Base-by-base conservation (phyloP, 2,797 vertebrate genomes). In the Nothura maculosa region DNA sequence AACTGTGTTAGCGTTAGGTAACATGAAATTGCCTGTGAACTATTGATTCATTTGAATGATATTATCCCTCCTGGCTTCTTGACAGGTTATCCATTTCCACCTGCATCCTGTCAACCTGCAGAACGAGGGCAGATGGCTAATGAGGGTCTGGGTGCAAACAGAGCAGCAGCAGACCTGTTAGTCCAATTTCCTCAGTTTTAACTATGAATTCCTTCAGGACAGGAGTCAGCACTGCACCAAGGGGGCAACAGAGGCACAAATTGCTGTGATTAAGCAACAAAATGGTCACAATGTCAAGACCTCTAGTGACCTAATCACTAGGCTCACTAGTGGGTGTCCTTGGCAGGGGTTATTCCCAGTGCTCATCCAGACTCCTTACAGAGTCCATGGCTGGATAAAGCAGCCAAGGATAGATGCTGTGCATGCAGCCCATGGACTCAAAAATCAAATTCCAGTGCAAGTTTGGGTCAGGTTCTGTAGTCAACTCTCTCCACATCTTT, bases 21-120 rank as follows among this genome's bases (percentile, higher is more conserved):
- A 90, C 45, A 57, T 21, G 62, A 90, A 93, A 62, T 32, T 95
- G 91, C 94, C 93, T 83, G 92, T 52, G 90, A 95, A 68, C 80
- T 77, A 87, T 79, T 76, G 97, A 97, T 93, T 92, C 68, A 36
- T 94, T 63, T 92, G 92, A 92, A 94, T 89, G 93, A 85, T 97
- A 32, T 55, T 57, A 72, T 93, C 62, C 62, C 42, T 90, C 70
- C 87, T 69, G 55, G 92, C 77, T 94, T 30, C 77, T 86, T 87
- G 94, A 74, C 87, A 94, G 93, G 87, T 92, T 92, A 97, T 96
- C 96, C 96, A 80, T 96, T 94, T 80, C n/a, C 22, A 34, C 28
- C 54, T 1, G 86, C 77, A 60, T 73, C 87, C 82, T 89, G 90
- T 69, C 93, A 95, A 85, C 89, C 68, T 2, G 76, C 17, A 25